Conservation (phyloP, 35 echinoderm and acorn worm species). For the Strongylocentrotus purpuratus region DNA sequence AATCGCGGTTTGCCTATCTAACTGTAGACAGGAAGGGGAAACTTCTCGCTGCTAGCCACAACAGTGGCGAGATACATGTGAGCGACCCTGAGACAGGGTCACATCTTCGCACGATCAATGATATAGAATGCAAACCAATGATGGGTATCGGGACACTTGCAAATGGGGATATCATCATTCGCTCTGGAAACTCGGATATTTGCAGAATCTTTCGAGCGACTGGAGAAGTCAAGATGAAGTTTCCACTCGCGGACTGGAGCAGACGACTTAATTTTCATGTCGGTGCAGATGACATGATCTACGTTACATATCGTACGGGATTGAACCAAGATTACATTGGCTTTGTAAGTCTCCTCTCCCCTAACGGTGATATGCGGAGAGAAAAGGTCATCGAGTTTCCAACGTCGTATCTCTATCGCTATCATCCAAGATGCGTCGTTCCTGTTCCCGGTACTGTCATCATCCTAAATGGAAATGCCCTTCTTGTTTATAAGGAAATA, state of each 20-base stretch:
- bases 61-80: neutral
- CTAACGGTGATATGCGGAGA: neutral
- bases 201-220: neutral
- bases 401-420: neutral
- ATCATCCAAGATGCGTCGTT: slow-evolving; percentile 12
- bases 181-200: neutral
- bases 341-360: neutral
- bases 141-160: neutral
- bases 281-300: slow-evolving; percentile 29
- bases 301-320: neutral
- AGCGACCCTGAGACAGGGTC: neutral
- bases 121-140: neutral
- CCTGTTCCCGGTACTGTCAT: neutral
- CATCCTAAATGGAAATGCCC: slow-evolving; percentile 5
- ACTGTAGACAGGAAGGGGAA: neutral
- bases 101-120: neutral
- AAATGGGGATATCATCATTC: neutral
- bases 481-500: slow-evolving; percentile 20
- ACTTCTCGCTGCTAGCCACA: neutral
- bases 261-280: neutral
- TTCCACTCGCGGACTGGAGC: slow-evolving; percentile 27
- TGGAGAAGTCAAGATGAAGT: neutral
- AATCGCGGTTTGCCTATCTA: neutral
- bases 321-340: neutral
- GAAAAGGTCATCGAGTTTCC: slow-evolving; percentile 29